Evolutionary conservation across 2,113 vertebrate genomes (phyloP), one percentile per base, ranked within the genome.

Genomic region (Leucopsar rothschildi): DNA sequence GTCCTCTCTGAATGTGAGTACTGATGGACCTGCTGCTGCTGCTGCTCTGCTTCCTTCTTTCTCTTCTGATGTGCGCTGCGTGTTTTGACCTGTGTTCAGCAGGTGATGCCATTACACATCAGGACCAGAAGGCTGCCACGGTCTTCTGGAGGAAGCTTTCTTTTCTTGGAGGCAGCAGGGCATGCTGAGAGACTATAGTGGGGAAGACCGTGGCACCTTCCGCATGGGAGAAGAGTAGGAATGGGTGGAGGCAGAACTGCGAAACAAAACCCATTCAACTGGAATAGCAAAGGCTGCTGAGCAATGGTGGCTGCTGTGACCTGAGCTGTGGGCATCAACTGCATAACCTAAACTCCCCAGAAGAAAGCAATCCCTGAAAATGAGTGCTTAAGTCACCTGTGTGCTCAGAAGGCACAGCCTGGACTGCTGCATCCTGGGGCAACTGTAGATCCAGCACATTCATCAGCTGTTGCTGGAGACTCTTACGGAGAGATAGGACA

Each of bases 191-290:
- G n/a, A 28, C 57, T 66, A 2, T 0, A 42, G 11, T 2, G 8
- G 37, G 60, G 42, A 85, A 82, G 35, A 73, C 13, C 2, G 4
- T 10, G 29, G 66, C 1, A 2, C 16, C 27, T 61, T 90, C 21
- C 35, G 6, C 27, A 5, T 0, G 0, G 37, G 19, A 55, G 15
- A 40, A 53, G 24, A 69, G 7, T 17, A 45, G 55, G 57, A 47
- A 39, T 14, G 52, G 20, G 7, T 19, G 23, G n/a, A 89, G 39
- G 22, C 28, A 73, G 83, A 78, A 33, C 12, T 47, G 44, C 79
- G 52, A 52, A 71, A 4, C 31, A 59, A 66, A 75, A 4, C 11
- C 23, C 15, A 60, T 85, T 90, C 44, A 13, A 13, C 9, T 18
- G 56, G 47, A 75, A 77, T 5, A 25, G 44, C 6, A 4, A 31